phyloP scores from a whole-genome alignment of 2,113 vertebrate genomes.

The Carassius auratus region DNA sequence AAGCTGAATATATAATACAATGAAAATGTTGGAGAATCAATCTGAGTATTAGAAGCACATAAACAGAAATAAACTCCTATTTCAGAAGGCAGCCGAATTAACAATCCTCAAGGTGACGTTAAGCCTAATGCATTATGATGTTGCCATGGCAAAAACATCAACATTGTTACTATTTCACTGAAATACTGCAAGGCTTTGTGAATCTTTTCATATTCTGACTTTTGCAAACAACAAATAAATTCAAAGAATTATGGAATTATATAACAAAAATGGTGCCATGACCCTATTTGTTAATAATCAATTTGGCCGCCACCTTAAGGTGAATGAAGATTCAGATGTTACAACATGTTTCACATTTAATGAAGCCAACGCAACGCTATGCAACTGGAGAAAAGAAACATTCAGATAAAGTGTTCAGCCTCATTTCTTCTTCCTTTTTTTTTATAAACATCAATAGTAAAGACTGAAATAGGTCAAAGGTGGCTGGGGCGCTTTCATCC shows the following conservation, averaged over 20 bases:
- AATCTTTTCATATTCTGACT: neutral
- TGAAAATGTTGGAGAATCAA: neutral
- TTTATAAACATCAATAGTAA: neutral
- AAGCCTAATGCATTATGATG: neutral
- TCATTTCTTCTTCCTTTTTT: no score
- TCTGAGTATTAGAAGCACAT: neutral
- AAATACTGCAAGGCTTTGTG: neutral
- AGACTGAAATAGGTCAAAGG: neutral
- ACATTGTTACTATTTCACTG: neutral
- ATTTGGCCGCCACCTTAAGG: no score
- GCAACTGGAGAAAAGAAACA: neutral
- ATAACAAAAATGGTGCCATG: neutral
- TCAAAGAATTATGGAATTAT: neutral
- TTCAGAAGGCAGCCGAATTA: neutral
- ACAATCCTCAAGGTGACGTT: neutral
- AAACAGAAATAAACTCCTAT: neutral
- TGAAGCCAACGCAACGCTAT: neutral
- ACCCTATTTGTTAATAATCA: no score
- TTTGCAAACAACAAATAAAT: neutral
- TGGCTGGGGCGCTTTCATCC: neutral
- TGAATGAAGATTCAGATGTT: neutral
- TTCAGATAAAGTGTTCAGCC: neutral
- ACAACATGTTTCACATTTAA: neutral
- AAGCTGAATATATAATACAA: slow-evolving; percentile 4
- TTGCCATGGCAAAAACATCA: neutral